Percentiles rank a stretch among this genome's conserved stretches.
phyloP scores from a whole-genome alignment of 2,888 invertebrate genomes.

The Frankliniella fusca region DNA sequence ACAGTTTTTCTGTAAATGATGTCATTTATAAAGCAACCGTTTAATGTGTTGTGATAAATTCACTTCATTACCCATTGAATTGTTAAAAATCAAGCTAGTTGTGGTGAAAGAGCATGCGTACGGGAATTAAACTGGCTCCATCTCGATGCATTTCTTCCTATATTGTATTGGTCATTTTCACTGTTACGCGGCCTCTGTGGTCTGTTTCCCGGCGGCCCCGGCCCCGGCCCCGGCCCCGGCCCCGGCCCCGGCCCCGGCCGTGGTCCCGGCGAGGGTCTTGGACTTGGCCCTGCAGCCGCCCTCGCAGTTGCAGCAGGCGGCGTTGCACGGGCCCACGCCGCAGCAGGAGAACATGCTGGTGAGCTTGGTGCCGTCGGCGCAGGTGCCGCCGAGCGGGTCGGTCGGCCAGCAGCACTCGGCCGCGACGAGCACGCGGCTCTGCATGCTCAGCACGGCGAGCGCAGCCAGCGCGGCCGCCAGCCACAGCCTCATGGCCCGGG shows the following conservation, averaged over 20 bases:
- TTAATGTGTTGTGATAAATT: too few relatives aligned
- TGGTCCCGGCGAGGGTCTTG: neutral
- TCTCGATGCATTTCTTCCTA: neutral
- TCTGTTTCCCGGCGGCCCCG: neutral
- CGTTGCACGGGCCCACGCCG: neutral
- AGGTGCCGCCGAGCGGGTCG: neutral
- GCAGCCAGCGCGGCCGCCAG: too few relatives aligned
- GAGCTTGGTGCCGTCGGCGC: neutral
- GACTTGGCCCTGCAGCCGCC: neutral
- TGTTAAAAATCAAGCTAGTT: too few relatives aligned
- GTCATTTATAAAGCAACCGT: too few relatives aligned
- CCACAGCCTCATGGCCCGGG: neutral
- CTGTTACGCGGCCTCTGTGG: neutral
- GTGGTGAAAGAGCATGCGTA: too few relatives aligned
- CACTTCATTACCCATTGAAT: too few relatives aligned
- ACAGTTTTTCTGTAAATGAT: too few relatives aligned
- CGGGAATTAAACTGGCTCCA: neutral
- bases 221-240: too few relatives aligned
- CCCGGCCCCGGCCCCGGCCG: too few relatives aligned
- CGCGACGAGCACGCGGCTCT: neutral
- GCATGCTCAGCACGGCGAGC: too few relatives aligned
- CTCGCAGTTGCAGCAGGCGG: too few relatives aligned
- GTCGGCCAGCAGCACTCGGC: neutral
- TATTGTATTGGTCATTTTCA: too few relatives aligned
- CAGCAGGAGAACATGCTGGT: neutral